Percentiles rank a stretch among this genome's conserved stretches.
Evolutionary conservation across 35 echinoderm and acorn worm genomes (phyloP).

Genomic region (Apostichopus californicus): DNA sequence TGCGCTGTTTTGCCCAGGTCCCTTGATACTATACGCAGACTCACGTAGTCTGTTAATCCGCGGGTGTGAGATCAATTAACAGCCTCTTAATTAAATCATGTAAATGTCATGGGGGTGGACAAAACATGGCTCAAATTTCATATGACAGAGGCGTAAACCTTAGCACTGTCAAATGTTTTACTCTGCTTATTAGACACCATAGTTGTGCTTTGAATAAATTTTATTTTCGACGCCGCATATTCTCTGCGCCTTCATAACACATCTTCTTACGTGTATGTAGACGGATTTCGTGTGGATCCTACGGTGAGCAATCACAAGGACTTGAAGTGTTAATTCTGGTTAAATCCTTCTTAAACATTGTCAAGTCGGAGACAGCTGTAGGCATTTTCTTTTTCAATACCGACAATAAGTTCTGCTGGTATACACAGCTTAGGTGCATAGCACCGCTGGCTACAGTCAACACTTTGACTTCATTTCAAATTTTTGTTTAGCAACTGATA

Average conservation of each 20-base stretch:
- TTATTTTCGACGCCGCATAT: no score
- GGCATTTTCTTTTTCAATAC: neutral
- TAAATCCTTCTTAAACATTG: neutral
- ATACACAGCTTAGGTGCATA: neutral
- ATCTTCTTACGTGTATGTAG: no score
- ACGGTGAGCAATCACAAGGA: neutral
- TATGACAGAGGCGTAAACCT: neutral
- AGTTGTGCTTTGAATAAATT: no score
- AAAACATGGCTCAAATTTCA: neutral
- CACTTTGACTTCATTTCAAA: no score
- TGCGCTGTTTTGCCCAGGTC: no score
- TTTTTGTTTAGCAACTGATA: no score
- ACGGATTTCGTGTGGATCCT: neutral
- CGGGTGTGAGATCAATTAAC: neutral
- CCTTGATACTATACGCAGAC: neutral
- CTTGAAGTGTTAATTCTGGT: neutral
- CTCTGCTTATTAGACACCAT: neutral
- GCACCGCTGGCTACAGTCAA: neutral
- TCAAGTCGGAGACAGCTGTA: neutral
- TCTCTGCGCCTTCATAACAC: no score
- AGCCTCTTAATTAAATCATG: neutral
- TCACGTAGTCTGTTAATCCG: neutral
- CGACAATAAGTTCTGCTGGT: neutral
- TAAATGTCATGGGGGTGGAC: conserved; percentile 2
- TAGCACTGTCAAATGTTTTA: neutral